Evolutionary conservation across 2,888 invertebrate genomes (phyloP), one percentile per base, ranked within the genome.

Genomic region (Cyclophora punctaria): DNA sequence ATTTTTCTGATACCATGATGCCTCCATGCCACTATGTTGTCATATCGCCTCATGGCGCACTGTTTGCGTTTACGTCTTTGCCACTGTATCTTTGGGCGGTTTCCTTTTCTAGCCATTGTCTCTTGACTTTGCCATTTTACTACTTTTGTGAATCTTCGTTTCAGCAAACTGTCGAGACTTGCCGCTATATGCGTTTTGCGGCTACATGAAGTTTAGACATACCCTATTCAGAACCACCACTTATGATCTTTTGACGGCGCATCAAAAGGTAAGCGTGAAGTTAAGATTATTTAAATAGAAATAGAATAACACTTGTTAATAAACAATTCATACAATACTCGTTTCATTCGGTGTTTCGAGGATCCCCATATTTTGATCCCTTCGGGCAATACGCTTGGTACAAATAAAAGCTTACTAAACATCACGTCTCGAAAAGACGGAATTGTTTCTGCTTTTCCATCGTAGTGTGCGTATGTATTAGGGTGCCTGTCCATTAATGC

Each of bases 151-250:
- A 20, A 37, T 2, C 2, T 37, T 5, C 37, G 41, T 73, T 75
- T 35, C 58, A 91, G 91, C 83, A 0, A 67, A 72, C 47, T 85
- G 90, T 53, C 58, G 66, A 41, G 90, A 91, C 64, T 69, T 92
- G 6, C 92, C 92, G 0, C 77, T 77, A 59, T 92, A 92, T 56
- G 92, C 92, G 0, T 90, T 89, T 35, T 93, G 93, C 58, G 90
- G 91, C 3, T 89, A 90, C 60, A 86, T 93, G 76, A 86, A 90
- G 48, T 93, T 92, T 62, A 83, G 88, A 45, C 85, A 90, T 55
- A 69, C 88, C 0, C 68, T 89, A 50, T 92, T 92, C 65, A 82
- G 90, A 34, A 89, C 90, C 20, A 91, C 90, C 0, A 91, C 91
- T 3, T 92, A 92, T 60, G 90, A 91, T 53, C 72, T 92, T 46